These are phyloP conservation scores for Amphiprion percula DNA, from an alignment of 2,113 vertebrate species.

Conservation along the genomic window DNA sequence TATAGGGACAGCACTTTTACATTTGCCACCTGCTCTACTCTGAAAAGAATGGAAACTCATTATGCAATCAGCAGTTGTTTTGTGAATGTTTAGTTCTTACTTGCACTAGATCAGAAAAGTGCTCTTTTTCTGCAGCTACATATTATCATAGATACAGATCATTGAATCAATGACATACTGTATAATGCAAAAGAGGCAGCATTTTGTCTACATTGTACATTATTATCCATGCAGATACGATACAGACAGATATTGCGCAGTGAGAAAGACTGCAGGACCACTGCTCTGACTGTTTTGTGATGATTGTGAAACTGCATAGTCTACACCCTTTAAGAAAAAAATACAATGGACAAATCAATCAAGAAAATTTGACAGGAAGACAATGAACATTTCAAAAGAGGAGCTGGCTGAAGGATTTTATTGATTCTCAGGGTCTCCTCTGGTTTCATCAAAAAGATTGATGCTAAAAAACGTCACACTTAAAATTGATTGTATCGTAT, in stretches of 20 bases:
- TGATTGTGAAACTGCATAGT: too few species aligned
- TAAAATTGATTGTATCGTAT: background rate
- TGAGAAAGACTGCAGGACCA: too few species aligned
- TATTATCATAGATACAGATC: background rate
- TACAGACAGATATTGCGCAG: too few species aligned
- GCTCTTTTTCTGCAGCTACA: background rate
- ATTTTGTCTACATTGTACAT: too few species aligned
- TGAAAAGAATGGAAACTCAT: background rate
- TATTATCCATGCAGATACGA: too few species aligned
- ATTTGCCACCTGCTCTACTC: background rate
- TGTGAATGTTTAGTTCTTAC: too few species aligned
- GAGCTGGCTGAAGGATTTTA: background rate
- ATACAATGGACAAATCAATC: too few species aligned
- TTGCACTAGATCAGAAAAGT: too few species aligned
- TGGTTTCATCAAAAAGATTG: background rate
- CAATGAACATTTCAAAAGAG: background rate
- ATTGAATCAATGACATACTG: background rate
- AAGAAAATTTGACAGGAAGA: background rate
- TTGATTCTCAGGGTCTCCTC: background rate
- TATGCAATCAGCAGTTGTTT: too few species aligned
- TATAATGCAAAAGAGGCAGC: too few species aligned
- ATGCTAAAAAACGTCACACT: background rate
- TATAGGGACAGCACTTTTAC: background rate
- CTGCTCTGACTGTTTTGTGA: too few species aligned
- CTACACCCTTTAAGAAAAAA: background rate